Percentiles rank a stretch among this genome's conserved stretches.
Conservation (phyloP, 2,797 vertebrate genomes). For the Pseudotriccus pelzelni region DNA sequence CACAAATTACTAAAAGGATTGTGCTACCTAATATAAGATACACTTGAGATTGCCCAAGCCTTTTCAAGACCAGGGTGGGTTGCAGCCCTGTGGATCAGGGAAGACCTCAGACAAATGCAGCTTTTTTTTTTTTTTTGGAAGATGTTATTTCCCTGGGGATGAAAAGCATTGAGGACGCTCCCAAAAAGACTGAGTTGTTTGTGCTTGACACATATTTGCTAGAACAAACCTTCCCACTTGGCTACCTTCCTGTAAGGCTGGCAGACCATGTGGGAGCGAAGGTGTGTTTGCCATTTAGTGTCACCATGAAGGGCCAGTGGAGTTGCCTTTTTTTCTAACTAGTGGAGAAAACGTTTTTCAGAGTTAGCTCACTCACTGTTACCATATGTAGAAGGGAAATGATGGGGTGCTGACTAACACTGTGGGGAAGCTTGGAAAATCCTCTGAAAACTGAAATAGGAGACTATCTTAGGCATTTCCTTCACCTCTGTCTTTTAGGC, state of each 20-base stretch:
- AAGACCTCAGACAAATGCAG: background rate
- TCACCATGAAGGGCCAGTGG: background rate
- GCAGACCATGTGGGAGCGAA: background rate
- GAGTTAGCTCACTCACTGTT: conserved; percentile 49
- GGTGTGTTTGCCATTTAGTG: conserved; percentile 14
- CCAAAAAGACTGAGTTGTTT: background rate
- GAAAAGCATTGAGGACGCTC: background rate
- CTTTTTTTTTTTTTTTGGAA: background rate
- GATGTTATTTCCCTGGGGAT: background rate
- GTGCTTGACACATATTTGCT: background rate
- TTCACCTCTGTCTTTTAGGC: conserved; percentile 45
- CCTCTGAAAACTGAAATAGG: conserved; percentile 69
- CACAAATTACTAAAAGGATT: background rate
- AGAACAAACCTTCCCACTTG: background rate
- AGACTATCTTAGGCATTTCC: conserved; percentile 64
- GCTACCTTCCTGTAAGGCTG: conserved; percentile 1
- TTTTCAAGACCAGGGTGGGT: background rate
- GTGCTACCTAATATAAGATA: background rate
- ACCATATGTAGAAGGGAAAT: conserved; percentile 61
- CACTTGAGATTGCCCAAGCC: background rate
- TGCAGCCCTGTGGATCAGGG: background rate
- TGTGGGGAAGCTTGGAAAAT: conserved; percentile 67
- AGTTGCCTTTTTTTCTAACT: conserved; percentile 31
- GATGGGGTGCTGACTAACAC: conserved; percentile 71
- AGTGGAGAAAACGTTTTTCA: conserved; percentile 45